Evolutionary conservation across 1,140 invertebrate species (phyloP), one percentile per base, ranked within the genome.

Genomic region (Hylaeus anthracinus): DNA sequence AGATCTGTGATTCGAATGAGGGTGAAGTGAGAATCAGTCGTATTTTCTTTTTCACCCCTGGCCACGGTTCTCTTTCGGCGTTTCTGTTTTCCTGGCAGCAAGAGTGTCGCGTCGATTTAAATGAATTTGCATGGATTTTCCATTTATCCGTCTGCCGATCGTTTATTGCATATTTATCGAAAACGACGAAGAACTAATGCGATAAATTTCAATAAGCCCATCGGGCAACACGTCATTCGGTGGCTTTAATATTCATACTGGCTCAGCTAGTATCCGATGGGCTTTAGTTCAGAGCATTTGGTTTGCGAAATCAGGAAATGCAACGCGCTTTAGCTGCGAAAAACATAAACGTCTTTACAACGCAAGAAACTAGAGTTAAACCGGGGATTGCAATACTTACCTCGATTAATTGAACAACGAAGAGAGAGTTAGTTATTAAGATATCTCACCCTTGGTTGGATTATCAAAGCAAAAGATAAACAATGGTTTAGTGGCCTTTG

Each of bases 101-200:
- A n/a, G 56, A 60, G 53, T 56, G n/a, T 51, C 37, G 72, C 58
- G 63, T 63, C 80, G 79, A 87, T 87, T 82, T 69, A 86, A 89
- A 88, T 82, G 84, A 79, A 88, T 88, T 88, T 87, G 76, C 86
- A 88, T 88, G 83, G 83, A 88, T 86, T 87, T 87, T 88, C 81
- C 81, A 86, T 88, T 87, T 84, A 89, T 88, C 80, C 84, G 79
- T 86, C 86, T 75, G 51, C 65, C 74, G 77, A 64, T 77, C 84
- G 67, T 89, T 90, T 89, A 89, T 88, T 90, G 86, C 88, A 90
- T 90, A 89, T 90, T 90, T 87, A 90, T 90, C 79, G 84, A 81
- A 84, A 84, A 80, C 60, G 76, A 45, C 74, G 83, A 77, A 66
- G 66, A 86, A 85, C 84, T 83, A 85, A 84, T 70, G 83, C 83